Evolutionary conservation across 2,888 invertebrate species (phyloP).

Genomic region (Craniophora ligustri): DNA sequence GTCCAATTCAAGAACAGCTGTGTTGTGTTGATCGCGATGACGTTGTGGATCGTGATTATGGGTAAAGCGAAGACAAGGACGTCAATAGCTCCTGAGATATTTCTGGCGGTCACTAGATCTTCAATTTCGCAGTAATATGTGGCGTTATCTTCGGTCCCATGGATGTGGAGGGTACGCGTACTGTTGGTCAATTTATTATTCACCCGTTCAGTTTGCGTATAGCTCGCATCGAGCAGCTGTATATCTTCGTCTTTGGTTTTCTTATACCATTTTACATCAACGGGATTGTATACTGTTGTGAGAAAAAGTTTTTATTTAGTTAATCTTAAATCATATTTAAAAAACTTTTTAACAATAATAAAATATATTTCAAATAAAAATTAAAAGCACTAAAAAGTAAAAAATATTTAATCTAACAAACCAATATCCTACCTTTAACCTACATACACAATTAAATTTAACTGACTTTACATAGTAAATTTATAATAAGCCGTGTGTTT

Average conservation of each 20-base stretch:
- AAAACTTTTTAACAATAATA: too few species aligned
- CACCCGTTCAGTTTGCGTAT: slow-evolving; percentile 51
- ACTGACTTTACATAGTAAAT: too few species aligned
- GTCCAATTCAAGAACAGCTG: slow-evolving; percentile 95
- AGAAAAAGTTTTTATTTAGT: not conserved
- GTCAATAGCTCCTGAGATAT: slow-evolving; percentile 78
- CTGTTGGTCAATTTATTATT: slow-evolving; percentile 89
- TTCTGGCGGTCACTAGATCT: slow-evolving; percentile 71
- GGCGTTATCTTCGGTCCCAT: slow-evolving; percentile 91
- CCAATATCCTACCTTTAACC: too few species aligned
- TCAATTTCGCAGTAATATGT: slow-evolving; percentile 75
- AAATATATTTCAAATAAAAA: too few species aligned
- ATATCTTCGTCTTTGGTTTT: slow-evolving; percentile 55
- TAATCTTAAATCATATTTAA: too few species aligned
- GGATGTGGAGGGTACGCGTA: slow-evolving; percentile 81
- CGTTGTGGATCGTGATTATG: slow-evolving; percentile 91
- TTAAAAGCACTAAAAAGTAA: too few species aligned
- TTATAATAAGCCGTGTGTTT: too few species aligned
- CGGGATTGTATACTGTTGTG: slow-evolving; percentile 57
- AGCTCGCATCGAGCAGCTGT: slow-evolving; percentile 23
- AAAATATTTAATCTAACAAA: too few species aligned
- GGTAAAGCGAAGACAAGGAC: slow-evolving; percentile 92
- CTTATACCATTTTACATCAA: slow-evolving; percentile 76
- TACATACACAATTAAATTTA: too few species aligned
- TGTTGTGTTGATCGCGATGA: slow-evolving; percentile 92